Base-by-base conservation (phyloP, 2,888 invertebrate species). In the Palloptera scutellata region DNA sequence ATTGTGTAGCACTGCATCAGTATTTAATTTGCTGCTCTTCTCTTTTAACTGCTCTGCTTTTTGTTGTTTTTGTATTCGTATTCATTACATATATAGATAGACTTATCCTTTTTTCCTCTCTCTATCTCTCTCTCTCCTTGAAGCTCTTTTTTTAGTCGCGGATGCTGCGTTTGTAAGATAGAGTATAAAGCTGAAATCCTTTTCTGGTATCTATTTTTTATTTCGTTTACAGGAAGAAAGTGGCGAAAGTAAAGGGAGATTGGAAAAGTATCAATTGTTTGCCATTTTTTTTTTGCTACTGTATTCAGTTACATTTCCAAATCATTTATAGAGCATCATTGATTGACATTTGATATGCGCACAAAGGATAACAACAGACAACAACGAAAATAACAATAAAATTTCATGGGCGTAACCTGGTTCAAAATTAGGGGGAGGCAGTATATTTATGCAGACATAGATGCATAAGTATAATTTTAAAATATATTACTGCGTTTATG, bases 31-130 rank as follows among this genome's bases (percentile, higher is more conserved):
- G 15, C n/a, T 53, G 19, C 48, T 30, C 51, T 48, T 48, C 51
- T n/a, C 51, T 48, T 48, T 15, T 11, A 51, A 11, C 3, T 20
- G 45, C 12, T 42, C 41, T 52, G 20, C 5, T 17, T 53, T 8
- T 41, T 19, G 6, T 19, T 53, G 5, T 51, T 17, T 41, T 55
- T 48, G 3, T n/a, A 9, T 52, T 52, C n/a, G n/a, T n/a, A n/a
- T n/a, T 3, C 12, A 5, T 19, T 17, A 12, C 8, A 15, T n/a
- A 13, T 20, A 19, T 8, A 17, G 45, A 61, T 66, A 66, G 66
- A 66, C 54, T 54, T 41, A 65, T 60, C 60, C 60, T 60, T 60
- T 65, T 65, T 42, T 42, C 15, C 30, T 6, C 30, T 30, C 30
- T 30, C 30, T 30, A 4, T 6, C 30, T 30, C 30, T 30, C 30